phyloP scores from a whole-genome alignment of 2,797 vertebrate genomes.

The Ataeniobius toweri region DNA sequence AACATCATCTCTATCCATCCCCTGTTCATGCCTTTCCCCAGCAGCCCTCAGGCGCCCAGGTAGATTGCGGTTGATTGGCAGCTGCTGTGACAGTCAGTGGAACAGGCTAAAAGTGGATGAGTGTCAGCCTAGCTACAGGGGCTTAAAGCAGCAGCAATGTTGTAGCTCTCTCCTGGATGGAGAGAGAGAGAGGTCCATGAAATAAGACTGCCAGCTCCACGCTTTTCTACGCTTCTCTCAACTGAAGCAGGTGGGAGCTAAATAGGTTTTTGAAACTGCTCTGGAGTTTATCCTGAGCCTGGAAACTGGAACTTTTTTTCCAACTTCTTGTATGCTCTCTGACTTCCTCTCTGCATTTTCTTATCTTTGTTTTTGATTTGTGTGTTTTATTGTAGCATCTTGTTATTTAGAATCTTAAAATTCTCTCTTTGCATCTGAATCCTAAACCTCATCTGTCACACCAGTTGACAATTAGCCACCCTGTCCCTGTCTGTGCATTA shows the following conservation, averaged over 20 bases:
- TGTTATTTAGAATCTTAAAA: slow-evolving; percentile 38
- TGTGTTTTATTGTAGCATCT: slow-evolving; percentile 38
- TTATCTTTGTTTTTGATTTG: slow-evolving; percentile 40
- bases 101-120: slow-evolving; percentile 70
- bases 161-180: slow-evolving; percentile 57
- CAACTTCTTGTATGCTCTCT: slow-evolving; percentile 41
- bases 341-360: slow-evolving; percentile 19
- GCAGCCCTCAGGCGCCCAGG: slow-evolving; percentile 68
- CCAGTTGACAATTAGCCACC: slow-evolving; percentile 61
- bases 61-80: slow-evolving; percentile 73
- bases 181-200: slow-evolving; percentile 45
- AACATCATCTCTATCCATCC: slow-evolving; percentile 54
- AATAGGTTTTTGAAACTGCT: slow-evolving; percentile 70
- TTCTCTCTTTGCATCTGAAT: slow-evolving; percentile 25
- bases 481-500: slow-evolving; percentile 16
- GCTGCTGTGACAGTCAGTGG: slow-evolving; percentile 72
- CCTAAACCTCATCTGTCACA: slow-evolving; percentile 43
- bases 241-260: slow-evolving; percentile 67
- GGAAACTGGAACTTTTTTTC: slow-evolving; percentile 59
- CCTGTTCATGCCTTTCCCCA: slow-evolving; percentile 42
- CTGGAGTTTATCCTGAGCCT: slow-evolving; percentile 65
- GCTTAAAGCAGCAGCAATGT: slow-evolving; percentile 64
- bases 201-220: slow-evolving; percentile 59
- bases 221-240: slow-evolving; percentile 56
- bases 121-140: slow-evolving; percentile 73